phyloP scores from a whole-genome alignment of 2,797 vertebrate genomes.

The Poeciliopsis presidionis region DNA sequence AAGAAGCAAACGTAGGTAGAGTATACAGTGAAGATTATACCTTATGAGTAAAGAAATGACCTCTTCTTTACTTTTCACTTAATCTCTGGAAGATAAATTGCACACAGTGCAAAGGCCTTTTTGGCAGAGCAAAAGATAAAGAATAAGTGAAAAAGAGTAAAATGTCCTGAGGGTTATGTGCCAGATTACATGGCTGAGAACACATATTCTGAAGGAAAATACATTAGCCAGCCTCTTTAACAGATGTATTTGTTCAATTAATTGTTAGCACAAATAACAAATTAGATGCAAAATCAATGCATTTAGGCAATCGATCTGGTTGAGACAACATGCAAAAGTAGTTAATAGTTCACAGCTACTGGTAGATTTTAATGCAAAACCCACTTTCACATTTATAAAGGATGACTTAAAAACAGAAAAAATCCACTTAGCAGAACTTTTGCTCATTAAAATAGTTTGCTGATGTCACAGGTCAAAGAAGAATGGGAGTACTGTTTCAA shows the following conservation, averaged over 20 bases:
- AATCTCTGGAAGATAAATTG: not conserved
- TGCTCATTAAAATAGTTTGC: not conserved
- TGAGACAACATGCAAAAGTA: not conserved
- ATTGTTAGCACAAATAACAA: not conserved
- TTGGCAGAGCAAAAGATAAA: not conserved
- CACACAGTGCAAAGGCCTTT: not conserved
- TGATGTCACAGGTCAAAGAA: not conserved
- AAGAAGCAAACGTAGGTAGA: not conserved
- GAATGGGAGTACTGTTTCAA: not conserved
- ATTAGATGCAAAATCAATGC: not conserved
- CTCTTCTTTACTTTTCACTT: not conserved
- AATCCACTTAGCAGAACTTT: not conserved
- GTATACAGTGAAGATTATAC: not conserved
- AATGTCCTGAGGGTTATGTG: not conserved
- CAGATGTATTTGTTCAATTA: not conserved
- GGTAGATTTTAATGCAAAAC: not conserved
- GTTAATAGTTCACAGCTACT: not conserved
- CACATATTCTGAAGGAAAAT: not conserved
- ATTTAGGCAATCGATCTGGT: not conserved
- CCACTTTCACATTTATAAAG: not conserved
- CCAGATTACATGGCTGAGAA: not conserved
- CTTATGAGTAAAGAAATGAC: not conserved
- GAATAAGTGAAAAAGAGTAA: not conserved
- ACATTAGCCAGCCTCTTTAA: not conserved
- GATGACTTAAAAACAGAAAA: not conserved